Evolutionary conservation across 2,797 vertebrate genomes (phyloP).

Genomic region (Mormyrus hasselquistii): DNA sequence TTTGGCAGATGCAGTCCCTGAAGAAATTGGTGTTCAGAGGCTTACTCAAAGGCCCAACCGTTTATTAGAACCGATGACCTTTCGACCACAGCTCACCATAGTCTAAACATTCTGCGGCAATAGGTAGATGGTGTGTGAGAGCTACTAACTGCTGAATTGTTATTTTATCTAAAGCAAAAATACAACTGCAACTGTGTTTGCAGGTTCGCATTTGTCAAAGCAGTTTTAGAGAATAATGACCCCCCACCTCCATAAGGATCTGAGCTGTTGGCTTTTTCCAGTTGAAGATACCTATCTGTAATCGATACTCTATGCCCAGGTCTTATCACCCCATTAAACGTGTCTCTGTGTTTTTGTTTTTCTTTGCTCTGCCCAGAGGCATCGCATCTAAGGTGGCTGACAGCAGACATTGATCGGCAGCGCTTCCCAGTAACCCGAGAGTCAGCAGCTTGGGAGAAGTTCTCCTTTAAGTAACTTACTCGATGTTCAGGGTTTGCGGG

Average conservation of each 20-base stretch:
- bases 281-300: conserved; percentile 58
- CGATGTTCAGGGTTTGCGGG: not conserved
- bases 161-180: no score
- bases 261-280: conserved; percentile 35
- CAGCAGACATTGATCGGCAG: conserved; percentile 50
- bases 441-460: conserved; percentile 33
- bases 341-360: conserved; percentile 31
- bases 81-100: not conserved
- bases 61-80: no score
- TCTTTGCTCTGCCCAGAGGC: conserved; percentile 46
- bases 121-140: no score
- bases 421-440: conserved; percentile 42
- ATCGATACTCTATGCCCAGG: conserved; percentile 60
- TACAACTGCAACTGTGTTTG: not conserved
- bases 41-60: not conserved
- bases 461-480: conserved; percentile 30
- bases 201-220: conserved; percentile 17
- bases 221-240: not conserved
- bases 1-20: no score
- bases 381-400: conserved; percentile 43
- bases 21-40: no score
- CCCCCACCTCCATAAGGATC: conserved; percentile 1
- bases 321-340: conserved; percentile 54
- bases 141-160: no score
- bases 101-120: no score